phyloP scores from a whole-genome alignment of 2,797 vertebrate genomes.

The Apodemus agrarius region DNA sequence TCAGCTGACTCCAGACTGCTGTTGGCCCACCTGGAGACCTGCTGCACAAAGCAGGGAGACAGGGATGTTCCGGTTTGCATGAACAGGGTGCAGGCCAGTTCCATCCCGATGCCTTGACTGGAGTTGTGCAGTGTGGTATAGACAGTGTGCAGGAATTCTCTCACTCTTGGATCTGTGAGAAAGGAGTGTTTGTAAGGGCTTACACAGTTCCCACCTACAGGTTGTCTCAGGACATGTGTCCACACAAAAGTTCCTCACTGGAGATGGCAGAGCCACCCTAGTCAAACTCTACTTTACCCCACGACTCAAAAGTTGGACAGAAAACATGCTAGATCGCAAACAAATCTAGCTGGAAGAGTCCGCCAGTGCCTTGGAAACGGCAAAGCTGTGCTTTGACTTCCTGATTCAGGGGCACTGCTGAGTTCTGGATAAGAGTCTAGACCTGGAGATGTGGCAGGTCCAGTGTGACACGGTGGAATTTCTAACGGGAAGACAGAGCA shows the following conservation, averaged over 20 bases:
- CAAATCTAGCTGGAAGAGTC: background rate
- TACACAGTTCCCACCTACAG: fast-evolving
- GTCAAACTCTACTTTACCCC: background rate
- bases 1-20: slow-evolving; percentile 89
- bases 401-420: background rate
- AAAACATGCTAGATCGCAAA: background rate
- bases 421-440: background rate
- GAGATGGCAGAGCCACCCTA: background rate
- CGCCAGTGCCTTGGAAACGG: background rate
- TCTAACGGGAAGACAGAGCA: background rate
- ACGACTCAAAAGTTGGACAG: background rate
- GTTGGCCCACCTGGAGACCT: slow-evolving; percentile 88
- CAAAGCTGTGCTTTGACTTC: background rate
- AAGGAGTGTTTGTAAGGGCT: background rate
- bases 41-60: slow-evolving; percentile 87
- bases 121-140: slow-evolving; percentile 82
- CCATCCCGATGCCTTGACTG: slow-evolving; percentile 86
- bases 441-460: background rate
- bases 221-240: background rate
- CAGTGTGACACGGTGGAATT: background rate
- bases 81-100: slow-evolving; percentile 90
- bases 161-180: slow-evolving; percentile 80
- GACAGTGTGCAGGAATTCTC: slow-evolving; percentile 83
- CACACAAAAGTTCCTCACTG: background rate
- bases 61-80: slow-evolving; percentile 87